A percentile compares a stretch with the other conserved stretches of the same genome.
phyloP scores from a whole-genome alignment of 2,797 vertebrate genomes.

The Neosilurus hyrtlii region DNA sequence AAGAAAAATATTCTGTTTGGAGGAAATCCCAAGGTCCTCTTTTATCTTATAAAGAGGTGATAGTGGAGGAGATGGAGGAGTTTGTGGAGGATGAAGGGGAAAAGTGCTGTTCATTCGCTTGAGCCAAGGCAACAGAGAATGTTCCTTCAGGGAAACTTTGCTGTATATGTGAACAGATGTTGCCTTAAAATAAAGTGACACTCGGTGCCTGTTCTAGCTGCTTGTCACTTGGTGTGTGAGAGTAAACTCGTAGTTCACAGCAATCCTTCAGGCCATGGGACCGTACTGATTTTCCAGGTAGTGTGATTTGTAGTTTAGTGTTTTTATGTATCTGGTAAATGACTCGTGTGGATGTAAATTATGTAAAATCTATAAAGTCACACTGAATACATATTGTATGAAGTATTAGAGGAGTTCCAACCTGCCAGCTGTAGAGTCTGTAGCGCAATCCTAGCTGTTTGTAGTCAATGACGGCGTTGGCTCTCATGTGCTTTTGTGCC shows the following conservation, averaged over 20 bases:
- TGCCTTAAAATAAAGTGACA: background rate
- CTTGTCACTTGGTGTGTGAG: background rate
- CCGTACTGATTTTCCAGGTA: background rate
- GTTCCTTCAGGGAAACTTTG: background rate
- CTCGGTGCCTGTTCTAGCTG: background rate
- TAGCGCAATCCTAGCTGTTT: slow-evolving; percentile 84
- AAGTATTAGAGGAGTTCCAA: slow-evolving; percentile 48
- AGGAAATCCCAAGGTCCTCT: background rate
- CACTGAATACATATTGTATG: background rate
- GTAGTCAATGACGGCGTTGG: slow-evolving; percentile 85
- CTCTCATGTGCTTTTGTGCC: slow-evolving; percentile 81
- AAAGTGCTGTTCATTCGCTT: background rate
- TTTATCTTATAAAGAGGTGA: background rate
- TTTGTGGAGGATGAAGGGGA: background rate
- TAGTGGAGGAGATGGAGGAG: too few relatives aligned
- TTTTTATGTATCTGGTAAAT: background rate
- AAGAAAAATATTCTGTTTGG: background rate
- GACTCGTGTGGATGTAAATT: background rate
- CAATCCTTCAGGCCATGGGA: background rate
- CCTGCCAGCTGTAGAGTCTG: slow-evolving; percentile 87
- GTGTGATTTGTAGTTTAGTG: background rate
- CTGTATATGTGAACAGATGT: background rate
- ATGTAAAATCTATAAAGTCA: background rate
- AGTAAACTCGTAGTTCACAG: too few relatives aligned
- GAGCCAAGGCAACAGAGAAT: background rate